Conservation (phyloP, 2,113 vertebrate species). For the Hemiscyllium ocellatum region DNA sequence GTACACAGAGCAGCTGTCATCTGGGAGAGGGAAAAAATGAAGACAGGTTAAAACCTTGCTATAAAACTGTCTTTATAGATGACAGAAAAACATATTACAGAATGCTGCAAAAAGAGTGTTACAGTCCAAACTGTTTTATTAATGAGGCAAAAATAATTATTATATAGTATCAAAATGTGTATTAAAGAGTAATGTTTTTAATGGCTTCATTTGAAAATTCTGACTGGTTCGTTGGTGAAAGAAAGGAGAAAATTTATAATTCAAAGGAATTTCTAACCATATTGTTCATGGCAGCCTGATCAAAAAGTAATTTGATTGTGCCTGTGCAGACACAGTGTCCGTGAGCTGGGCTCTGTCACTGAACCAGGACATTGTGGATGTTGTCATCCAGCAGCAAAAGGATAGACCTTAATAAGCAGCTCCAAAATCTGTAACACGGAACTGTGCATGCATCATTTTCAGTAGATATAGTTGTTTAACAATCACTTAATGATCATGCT, state of each 20-base stretch:
- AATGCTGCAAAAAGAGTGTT: not conserved
- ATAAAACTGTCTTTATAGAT: not conserved
- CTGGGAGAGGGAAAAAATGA: not conserved
- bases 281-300: not conserved
- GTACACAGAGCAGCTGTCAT: not conserved
- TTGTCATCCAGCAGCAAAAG: not conserved
- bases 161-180: not conserved
- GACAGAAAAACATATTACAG: not conserved
- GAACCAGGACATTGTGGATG: not conserved
- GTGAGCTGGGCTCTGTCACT: not conserved
- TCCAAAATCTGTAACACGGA: not conserved
- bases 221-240: not conserved
- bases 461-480: slow-evolving; percentile 8
- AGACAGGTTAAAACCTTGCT: not conserved
- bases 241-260: not conserved
- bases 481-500: not conserved
- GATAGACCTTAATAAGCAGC: not conserved
- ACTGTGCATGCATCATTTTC: not conserved
- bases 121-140: not conserved
- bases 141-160: not conserved
- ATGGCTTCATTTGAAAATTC: not conserved
- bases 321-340: not conserved
- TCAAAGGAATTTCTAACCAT: not conserved
- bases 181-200: not conserved
- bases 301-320: not conserved